phyloP scores from a whole-genome alignment of 1,140 invertebrate species.

The Monochamus saltuarius region DNA sequence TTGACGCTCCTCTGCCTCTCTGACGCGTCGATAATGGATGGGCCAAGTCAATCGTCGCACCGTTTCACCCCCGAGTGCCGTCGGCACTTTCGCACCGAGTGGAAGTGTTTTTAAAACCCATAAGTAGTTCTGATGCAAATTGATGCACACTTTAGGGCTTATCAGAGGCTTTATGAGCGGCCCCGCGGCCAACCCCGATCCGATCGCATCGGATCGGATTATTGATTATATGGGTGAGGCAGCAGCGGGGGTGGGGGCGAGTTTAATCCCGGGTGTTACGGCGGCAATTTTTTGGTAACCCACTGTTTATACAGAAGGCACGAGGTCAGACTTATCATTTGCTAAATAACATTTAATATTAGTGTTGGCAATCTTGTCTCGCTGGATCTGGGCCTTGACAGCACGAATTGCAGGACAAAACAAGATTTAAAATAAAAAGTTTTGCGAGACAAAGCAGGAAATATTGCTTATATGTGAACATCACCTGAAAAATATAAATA shows the following conservation, averaged over 20 bases:
- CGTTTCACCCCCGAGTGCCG: conserved; percentile 24
- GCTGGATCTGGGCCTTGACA: no score
- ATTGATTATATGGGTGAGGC: conserved; percentile 17
- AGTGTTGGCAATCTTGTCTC: no score
- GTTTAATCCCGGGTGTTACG: neutral
- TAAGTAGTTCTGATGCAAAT: conserved; percentile 30
- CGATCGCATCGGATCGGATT: conserved; percentile 5
- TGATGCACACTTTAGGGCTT: conserved; percentile 28
- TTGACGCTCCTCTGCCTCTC: neutral
- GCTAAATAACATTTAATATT: no score
- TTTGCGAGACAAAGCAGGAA: no score
- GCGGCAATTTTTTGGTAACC: no score
- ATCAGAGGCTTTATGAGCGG: conserved; percentile 19
- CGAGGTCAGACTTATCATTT: no score
- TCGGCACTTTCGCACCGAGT: conserved; percentile 26
- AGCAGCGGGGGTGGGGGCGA: neutral
- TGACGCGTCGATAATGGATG: conserved; percentile 20
- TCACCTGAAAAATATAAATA: no score
- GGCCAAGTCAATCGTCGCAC: conserved; percentile 25
- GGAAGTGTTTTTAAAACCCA: conserved; percentile 25
- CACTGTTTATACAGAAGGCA: no score
- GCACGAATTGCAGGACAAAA: no score
- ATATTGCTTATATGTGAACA: no score
- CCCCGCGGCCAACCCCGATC: conserved; percentile 15
- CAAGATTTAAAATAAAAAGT: no score